Percentiles rank a stretch among this genome's conserved stretches.
phyloP scores from a whole-genome alignment of 92 coral and sea anemone species.

The Hydrozoanthus gracilis region DNA sequence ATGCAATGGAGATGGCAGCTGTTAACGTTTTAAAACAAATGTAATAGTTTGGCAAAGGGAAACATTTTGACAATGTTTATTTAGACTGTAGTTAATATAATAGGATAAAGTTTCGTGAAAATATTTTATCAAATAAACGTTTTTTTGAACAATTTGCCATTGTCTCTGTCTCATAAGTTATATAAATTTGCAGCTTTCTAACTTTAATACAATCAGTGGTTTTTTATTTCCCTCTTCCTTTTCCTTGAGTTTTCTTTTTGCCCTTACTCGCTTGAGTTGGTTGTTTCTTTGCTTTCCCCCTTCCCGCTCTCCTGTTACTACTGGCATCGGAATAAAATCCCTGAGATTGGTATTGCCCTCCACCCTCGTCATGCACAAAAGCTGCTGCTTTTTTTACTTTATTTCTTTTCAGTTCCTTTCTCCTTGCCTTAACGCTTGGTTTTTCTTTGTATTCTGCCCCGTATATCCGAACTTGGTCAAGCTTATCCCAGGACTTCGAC shows the following conservation, averaged over 20 bases:
- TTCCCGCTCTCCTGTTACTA: slow-evolving; percentile 1
- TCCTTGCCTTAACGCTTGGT: slow-evolving; percentile 36
- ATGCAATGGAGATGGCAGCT: slow-evolving; percentile 52
- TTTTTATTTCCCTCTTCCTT: slow-evolving; percentile 7
- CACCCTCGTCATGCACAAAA: slow-evolving; percentile 63
- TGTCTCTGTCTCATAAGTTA: not conserved
- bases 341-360: not conserved
- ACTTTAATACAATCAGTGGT: not conserved
- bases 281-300: not conserved
- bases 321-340: slow-evolving; percentile 7
- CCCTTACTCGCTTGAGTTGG: not conserved
- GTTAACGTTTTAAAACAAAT: not conserved
- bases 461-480: slow-evolving; percentile 36
- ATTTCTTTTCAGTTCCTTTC: slow-evolving; percentile 61
- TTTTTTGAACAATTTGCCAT: not conserved
- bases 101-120: not conserved
- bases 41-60: not conserved
- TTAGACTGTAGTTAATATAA: not conserved
- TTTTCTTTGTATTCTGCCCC: slow-evolving; percentile 49
- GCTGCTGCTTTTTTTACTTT: slow-evolving; percentile 63
- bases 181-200: not conserved
- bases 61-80: not conserved
- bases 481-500: slow-evolving; percentile 44
- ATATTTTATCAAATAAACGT: not conserved
- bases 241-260: not conserved